Base-by-base conservation (phyloP, 2,888 invertebrate genomes). In the Ferdinandea cuprea region DNA sequence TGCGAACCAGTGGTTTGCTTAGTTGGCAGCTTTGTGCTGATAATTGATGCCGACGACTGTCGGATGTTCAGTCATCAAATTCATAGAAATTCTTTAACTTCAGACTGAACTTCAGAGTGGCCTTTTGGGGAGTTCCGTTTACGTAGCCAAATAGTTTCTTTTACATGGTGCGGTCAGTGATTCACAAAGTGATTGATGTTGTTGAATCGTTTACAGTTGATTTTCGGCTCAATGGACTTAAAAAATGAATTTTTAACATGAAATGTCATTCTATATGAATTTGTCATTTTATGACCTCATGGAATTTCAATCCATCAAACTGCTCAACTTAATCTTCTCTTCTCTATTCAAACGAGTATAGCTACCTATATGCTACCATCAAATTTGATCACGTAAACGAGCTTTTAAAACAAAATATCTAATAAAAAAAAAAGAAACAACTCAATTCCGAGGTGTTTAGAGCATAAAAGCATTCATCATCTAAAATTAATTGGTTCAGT, bases 41-140 rank as follows among this genome's bases (percentile, higher is more conserved):
- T 25, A 21, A 48, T 68, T 59, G 58, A 13, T 48, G 50, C 15
- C 30, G 25, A 11, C 30, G 25, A 11, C 19, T 52, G 40, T 50
- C 48, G 30, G 54, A 32, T 44, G 28, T 54, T 37, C 37, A 71
- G 59, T 71, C 69, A 69, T 58, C 58, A 25, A 37, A 40, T 69
- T 69, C 69, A 58, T 56, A 58, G 69, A 69, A 69, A 17, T 37
- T 25, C 0, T 59, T 30, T 44, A 21, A 5, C 2, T 7, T 13
- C 6, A 32, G 17, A 35, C 54, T 21, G 13, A 44, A 42, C 0
- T n/a, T 37, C 11, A 7, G 13, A 25, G 28, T n/a, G 44, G 46
- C 13, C 30, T 50, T 28, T 44, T 42, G 8, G 44, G 54, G 21
- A 8, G 30, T 54, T 54, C 37, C 40, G 42, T 52, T 30, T 19